Percentiles rank a stretch among this genome's conserved stretches.
These are phyloP conservation scores for Spatulosminthurus flaviceps DNA, from an alignment of 2,888 invertebrate species.

Conservation along the genomic window DNA sequence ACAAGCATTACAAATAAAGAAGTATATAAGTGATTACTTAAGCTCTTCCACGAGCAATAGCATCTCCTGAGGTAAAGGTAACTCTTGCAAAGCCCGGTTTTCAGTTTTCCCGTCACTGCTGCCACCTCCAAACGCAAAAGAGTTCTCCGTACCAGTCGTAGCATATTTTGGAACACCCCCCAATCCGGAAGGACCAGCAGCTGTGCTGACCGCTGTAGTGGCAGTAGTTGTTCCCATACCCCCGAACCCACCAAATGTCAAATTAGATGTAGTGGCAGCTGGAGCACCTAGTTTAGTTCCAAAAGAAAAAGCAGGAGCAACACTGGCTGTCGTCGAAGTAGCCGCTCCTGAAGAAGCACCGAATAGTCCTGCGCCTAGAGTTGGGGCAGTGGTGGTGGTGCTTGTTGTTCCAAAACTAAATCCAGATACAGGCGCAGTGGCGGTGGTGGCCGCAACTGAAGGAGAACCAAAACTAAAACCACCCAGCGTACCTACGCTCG, in stretches of 20 bases:
- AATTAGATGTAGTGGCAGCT: neutral
- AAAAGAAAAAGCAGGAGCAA: slow-evolving; percentile 31
- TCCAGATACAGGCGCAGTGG: neutral
- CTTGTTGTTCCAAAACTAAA: slow-evolving; percentile 9
- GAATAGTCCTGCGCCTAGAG: neutral
- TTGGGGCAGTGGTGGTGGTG: neutral
- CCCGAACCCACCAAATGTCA: neutral
- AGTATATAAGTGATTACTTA: slow-evolving; percentile 35
- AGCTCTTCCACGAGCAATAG: slow-evolving; percentile 43
- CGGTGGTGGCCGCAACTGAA: neutral
- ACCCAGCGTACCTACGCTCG: neutral
- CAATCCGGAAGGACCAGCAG: slow-evolving; percentile 27
- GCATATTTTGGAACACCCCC: slow-evolving; percentile 45
- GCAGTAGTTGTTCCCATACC: slow-evolving; percentile 16
- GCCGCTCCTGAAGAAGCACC: neutral
- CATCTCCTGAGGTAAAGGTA: slow-evolving; percentile 43
- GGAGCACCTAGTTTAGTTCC: neutral
- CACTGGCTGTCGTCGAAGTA: neutral
- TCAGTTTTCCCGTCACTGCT: slow-evolving; percentile 39
- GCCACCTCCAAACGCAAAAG: slow-evolving; percentile 46
- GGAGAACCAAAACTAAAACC: neutral
- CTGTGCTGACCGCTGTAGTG: neutral
- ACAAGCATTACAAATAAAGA: neutral
- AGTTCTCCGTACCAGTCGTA: slow-evolving; percentile 31
- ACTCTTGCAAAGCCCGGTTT: slow-evolving; percentile 41